Evolutionary conservation across 2,797 vertebrate species (phyloP), one percentile per base, ranked within the genome.

Genomic region (Oreochromis mossambicus): DNA sequence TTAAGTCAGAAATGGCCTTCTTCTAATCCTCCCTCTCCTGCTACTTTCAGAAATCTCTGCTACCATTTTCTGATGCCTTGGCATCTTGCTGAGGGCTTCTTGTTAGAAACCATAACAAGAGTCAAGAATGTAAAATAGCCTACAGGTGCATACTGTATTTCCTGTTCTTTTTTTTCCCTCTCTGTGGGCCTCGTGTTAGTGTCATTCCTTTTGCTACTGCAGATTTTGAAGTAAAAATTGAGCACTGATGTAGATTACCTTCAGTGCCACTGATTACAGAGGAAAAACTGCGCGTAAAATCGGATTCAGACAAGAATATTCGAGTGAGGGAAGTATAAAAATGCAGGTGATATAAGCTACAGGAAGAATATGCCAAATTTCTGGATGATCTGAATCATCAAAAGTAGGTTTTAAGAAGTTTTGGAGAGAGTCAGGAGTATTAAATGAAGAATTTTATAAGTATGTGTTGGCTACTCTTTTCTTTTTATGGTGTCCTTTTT

Each of bases 1-100:
- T 95, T 92, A 90, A 95, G 91, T 94, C 93, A 95, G 83, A 93
- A 91, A 92, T 92, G 88, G 91, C 94, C 92, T 95, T 95, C 90
- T 92, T 90, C 90, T 88, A 87, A 90, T 84, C 86, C 80, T 87
- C 90, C 89, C 85, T 88, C 83, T 90, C 86, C 86, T 89, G 81
- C 80, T 81, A 92, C 86, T 89, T 94, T 89, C 76, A 85, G 61
- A 94, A 90, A 90, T 85, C n/a, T 87, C 86, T 87, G 85, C 61
- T 66, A 78, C 86, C 70, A 80, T 92, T 91, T 89, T 84, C 43
- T 77, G 91, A 94, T 92, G 92, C 89, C 43, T 78, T 56, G 61
- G 86, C 91, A 89, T 91, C 91, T 83, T 26, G 81, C 86, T 90
- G 88, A 92, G 86, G 91, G 88, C 89, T 91, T 91, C 86, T 92